These are phyloP conservation scores for Tachuris rubrigastra DNA, from an alignment of 2,113 vertebrate genomes.

Conservation along the genomic window DNA sequence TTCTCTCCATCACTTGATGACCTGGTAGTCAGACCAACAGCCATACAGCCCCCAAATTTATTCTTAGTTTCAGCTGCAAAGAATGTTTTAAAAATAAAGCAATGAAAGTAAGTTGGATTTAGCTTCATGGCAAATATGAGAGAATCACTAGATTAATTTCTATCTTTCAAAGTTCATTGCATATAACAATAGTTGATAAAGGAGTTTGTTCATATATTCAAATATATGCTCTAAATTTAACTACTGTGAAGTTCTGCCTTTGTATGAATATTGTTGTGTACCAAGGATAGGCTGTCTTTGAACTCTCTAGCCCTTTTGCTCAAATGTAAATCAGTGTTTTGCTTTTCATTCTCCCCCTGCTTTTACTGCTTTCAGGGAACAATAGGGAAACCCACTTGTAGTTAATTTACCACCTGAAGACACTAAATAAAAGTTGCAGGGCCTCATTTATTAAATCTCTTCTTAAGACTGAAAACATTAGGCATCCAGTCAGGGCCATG, in stretches of 20 bases:
- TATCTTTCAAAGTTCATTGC: not conserved
- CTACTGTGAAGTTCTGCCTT: not conserved
- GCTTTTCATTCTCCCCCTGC: constrained; percentile 1
- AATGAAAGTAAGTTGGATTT: not conserved
- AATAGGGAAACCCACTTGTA: constrained; percentile 35
- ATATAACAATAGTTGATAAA: not conserved
- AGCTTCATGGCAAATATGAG: not conserved
- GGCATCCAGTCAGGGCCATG: not conserved
- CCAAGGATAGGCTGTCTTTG: not conserved
- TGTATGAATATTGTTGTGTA: not conserved
- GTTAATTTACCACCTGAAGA: constrained; percentile 51
- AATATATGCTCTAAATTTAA: not conserved
- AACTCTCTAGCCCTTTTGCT: not conserved
- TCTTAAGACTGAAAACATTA: not conserved
- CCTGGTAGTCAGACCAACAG: not conserved
- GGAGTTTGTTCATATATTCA: not conserved
- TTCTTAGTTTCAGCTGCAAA: not conserved
- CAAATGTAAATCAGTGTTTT: not conserved
- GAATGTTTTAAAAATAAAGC: not conserved
- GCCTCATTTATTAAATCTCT: constrained; percentile 30
- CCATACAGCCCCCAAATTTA: not conserved
- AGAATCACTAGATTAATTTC: not conserved
- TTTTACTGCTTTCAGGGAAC: constrained; percentile 26
- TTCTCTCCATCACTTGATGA: not conserved
- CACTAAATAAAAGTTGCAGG: constrained; percentile 22